phyloP scores from a whole-genome alignment of 2,797 vertebrate genomes.

The Kryptopterus vitreolus region DNA sequence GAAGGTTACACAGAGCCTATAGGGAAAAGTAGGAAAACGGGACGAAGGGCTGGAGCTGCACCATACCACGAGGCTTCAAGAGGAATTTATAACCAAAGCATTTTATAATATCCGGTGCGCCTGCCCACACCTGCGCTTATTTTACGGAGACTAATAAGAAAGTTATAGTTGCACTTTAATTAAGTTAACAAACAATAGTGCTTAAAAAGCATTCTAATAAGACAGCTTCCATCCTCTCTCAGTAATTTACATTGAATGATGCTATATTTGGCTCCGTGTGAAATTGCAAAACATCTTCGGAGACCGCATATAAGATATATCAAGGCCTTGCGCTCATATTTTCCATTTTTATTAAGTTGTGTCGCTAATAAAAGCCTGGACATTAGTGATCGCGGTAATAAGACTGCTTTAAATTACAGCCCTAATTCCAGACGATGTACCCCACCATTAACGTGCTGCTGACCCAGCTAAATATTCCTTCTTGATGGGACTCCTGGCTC shows the following conservation, averaged over 20 bases:
- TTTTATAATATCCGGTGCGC: constrained; percentile 1
- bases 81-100: constrained; percentile 27
- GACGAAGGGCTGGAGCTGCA: constrained; percentile 50
- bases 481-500: constrained; percentile 57
- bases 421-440: constrained; percentile 54
- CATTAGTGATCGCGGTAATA: constrained; percentile 55
- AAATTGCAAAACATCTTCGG: constrained; percentile 39
- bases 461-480: constrained; percentile 59
- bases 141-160: constrained; percentile 14
- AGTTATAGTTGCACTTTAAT: constrained; percentile 34
- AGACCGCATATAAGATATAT: constrained; percentile 41
- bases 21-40: constrained; percentile 50
- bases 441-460: constrained; percentile 58
- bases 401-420: constrained; percentile 58
- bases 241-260: constrained; percentile 32
- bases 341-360: constrained; percentile 49
- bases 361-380: constrained; percentile 54
- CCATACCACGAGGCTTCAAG: constrained; percentile 27
- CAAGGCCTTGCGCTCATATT: constrained; percentile 34
- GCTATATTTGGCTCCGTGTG: constrained; percentile 46
- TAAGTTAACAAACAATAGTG: constrained; percentile 49
- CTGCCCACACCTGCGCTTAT: constrained; percentile 5
- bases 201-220: constrained; percentile 51
- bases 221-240: constrained; percentile 23
- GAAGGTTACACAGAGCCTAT: constrained; percentile 61